Percentiles rank a stretch among this genome's conserved stretches.
These are phyloP conservation scores for Ridgeia piscesae DNA, from an alignment of 1,140 invertebrate species.

Conservation along the genomic window DNA sequence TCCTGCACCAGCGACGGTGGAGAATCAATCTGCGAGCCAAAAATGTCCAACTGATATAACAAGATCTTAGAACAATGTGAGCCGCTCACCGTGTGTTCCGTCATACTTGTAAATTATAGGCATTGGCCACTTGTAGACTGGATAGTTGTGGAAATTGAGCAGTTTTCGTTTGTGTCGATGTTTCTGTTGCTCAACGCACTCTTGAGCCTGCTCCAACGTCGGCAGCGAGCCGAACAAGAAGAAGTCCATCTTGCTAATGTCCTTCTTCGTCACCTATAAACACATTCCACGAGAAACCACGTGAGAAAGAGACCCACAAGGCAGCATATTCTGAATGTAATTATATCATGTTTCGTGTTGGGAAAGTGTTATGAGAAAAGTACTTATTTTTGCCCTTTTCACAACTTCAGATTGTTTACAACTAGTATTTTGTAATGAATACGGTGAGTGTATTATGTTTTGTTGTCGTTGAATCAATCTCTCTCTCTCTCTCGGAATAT, in stretches of 20 bases:
- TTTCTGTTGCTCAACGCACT: not conserved
- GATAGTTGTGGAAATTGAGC: not conserved
- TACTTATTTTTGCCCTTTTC: too few relatives aligned
- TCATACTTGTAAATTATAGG: not conserved
- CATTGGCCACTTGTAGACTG: not conserved
- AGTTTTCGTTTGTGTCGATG: not conserved
- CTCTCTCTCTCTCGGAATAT: too few relatives aligned
- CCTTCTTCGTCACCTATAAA: not conserved
- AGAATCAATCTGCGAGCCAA: too few relatives aligned
- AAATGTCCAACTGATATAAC: not conserved
- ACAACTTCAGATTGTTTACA: too few relatives aligned
- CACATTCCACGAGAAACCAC: not conserved
- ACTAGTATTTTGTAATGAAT: too few relatives aligned
- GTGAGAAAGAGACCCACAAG: not conserved
- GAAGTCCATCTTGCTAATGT: not conserved
- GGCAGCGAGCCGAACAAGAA: not conserved
- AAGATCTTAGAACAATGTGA: not conserved
- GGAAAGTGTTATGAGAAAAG: too few relatives aligned
- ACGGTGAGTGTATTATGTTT: too few relatives aligned
- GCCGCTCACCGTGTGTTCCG: not conserved
- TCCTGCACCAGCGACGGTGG: too few relatives aligned
- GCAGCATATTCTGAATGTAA: too few relatives aligned
- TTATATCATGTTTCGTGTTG: too few relatives aligned
- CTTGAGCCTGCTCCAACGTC: not conserved
- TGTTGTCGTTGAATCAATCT: too few relatives aligned